These are phyloP conservation scores for Papilio aristodemus DNA, from an alignment of 1,140 invertebrate species.

Conservation along the genomic window DNA sequence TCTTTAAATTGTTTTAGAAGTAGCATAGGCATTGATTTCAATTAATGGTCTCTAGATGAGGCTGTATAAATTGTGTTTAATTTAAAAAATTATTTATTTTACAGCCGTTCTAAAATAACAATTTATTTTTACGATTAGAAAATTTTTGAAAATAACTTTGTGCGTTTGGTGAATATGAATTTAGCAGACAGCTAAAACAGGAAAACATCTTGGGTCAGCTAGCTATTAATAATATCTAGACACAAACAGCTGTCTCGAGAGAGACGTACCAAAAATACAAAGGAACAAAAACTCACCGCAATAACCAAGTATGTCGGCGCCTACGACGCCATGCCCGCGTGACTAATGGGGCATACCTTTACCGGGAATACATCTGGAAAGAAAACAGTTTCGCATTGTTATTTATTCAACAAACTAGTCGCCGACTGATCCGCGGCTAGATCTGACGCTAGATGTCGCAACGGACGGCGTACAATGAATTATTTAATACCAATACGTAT, in stretches of 20 bases:
- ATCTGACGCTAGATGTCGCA: not conserved
- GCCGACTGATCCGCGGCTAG: conserved; percentile 1
- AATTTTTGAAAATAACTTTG: too few species aligned
- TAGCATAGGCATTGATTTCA: too few species aligned
- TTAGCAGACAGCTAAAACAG: too few species aligned
- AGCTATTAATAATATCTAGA: too few species aligned
- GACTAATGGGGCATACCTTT: conserved; percentile 45
- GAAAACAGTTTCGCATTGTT: not conserved
- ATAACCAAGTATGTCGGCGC: conserved; percentile 38
- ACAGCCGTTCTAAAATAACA: too few species aligned
- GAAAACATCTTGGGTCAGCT: too few species aligned
- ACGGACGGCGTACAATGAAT: not conserved
- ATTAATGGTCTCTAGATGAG: too few species aligned
- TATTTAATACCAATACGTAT: conserved; percentile 16
- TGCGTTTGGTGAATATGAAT: too few species aligned
- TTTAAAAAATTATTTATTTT: too few species aligned
- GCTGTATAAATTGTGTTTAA: too few species aligned
- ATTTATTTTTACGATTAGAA: too few species aligned
- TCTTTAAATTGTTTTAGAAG: too few species aligned
- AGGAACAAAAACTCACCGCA: conserved; percentile 40
- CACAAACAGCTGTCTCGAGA: not conserved
- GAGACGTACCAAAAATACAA: conserved; percentile 22
- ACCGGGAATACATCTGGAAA: conserved; percentile 56
- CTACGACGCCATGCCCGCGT: conserved; percentile 54
- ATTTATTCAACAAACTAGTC: conserved; percentile 20